Evolutionary conservation across 2,888 invertebrate species (phyloP).

Genomic region (Oxyscelio sp.): DNA sequence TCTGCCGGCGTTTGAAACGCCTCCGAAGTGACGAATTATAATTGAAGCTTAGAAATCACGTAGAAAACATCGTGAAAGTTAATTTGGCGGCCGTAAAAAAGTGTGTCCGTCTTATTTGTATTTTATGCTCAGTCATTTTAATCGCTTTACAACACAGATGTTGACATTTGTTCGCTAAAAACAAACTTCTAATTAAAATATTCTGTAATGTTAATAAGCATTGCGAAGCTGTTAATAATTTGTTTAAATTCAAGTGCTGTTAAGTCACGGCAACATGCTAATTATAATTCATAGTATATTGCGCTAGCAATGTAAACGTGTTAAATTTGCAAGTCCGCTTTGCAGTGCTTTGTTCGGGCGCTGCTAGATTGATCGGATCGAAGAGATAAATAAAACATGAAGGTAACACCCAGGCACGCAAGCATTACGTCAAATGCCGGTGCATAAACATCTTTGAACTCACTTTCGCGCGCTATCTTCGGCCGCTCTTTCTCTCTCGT

Average conservation of each 20-base stretch:
- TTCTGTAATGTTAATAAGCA: constrained; percentile 6
- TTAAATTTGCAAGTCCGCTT: constrained; percentile 60
- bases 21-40: not conserved
- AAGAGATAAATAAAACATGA: constrained; percentile 75
- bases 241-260: constrained; percentile 36
- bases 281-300: constrained; percentile 62
- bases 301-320: constrained; percentile 43
- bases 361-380: constrained; percentile 70
- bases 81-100: constrained; percentile 14
- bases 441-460: constrained; percentile 72
- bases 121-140: constrained; percentile 16
- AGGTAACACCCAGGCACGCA: constrained; percentile 73
- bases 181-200: constrained; percentile 42
- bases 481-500: constrained; percentile 14
- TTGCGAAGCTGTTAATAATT: constrained; percentile 34
- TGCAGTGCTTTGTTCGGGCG: constrained; percentile 60
- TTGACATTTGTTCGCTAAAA: constrained; percentile 23
- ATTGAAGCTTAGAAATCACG: not conserved
- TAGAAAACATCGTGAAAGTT: constrained; percentile 14
- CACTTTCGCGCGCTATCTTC: constrained; percentile 23
- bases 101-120: not conserved
- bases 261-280: constrained; percentile 48
- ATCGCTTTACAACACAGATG: constrained; percentile 19
- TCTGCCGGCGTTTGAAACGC: not conserved
- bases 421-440: constrained; percentile 71